Evolutionary conservation across 2,113 vertebrate genomes (phyloP), one percentile per base, ranked within the genome.

Genomic region (Zosterops hypoxanthus): DNA sequence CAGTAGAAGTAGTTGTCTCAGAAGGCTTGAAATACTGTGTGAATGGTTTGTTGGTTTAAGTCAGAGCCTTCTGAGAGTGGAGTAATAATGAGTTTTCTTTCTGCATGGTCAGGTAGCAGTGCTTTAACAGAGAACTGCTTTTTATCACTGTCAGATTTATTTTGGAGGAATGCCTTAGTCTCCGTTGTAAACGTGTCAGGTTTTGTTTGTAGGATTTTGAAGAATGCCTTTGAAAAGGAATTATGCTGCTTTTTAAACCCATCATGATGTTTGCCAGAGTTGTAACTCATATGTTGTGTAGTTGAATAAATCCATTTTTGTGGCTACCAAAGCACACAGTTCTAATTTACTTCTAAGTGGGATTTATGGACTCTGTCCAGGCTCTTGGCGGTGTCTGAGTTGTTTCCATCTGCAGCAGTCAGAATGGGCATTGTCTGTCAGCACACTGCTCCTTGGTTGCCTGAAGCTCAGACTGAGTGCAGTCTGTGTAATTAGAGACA

Each of bases 141-240:
- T 53, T 66, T 53, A 14, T 12, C 71, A 22, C 24, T 41, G 50
- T 55, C 21, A n/a, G 0, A 15, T 63, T 41, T 28, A 16, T 13
- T 68, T 23, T 50, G 26, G 66, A 76, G 31, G 65, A 5, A 14
- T 21, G 22, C 21, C 39, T 53, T 57, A 23, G 25, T 52, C 14
- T 47, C n/a, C 0, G 0, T 50, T 71, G 63, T 15, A 64, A 16
- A 17, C 6, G 1, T 2, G 0, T 49, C n/a, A 41, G 5, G 1
- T 53, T 52, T 68, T 80, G 4, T 44, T 34, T 36, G 23, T 13
- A 29, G 21, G 21, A 6, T 53, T 76, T 72, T 46, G 14, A 39
- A 56, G 56, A 89, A 60, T 34, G 13, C 28, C 34, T 90, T 68
- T 84, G 60, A 8, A 79, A 88, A 44, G 36, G 11, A 56, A 28